Base-by-base conservation (phyloP, 2,888 invertebrate genomes). In the Acrocyrtus sp. region DNA sequence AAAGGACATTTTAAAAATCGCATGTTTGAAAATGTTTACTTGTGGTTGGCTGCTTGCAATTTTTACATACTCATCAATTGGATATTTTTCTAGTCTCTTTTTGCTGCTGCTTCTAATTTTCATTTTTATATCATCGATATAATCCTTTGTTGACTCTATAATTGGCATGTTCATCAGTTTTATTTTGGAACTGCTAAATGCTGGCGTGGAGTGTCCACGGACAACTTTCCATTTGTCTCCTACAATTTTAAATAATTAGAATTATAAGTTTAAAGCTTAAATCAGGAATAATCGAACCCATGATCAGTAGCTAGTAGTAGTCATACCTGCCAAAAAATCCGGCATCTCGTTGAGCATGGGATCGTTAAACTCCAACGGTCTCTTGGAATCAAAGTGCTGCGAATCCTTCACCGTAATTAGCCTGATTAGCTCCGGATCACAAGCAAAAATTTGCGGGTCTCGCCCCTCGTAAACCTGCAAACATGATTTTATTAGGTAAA, bases 391-490 rank as follows among this genome's bases (percentile, higher is more conserved):
- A 58, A 79, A 79, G 58, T 79, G 58, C 0, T 73, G 66, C 1
- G 68, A 21, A 41, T 79, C 74, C 21, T 76, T 75, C 0, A 76
- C 57, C 5, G 34, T 54, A 8, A 79, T 75, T 4, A 53, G 15
- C 12, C 73, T 60, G 5, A 76, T 66, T 2, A 78, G 26, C 21
- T 78, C 76, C 0, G 75, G 54, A 48, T 75, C 75, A 54, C 73
- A 70, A 17, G 75, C 47, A 21, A 73, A 65, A 21, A 76, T 22
- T 56, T 73, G 72, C 0, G 77, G 76, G 10, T 58, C 8, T 1
- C 78, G 39, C 12, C 78, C 78, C 62, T 75, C 74, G 43, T 76
- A 78, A 26, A 76, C 69, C 78, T 76, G n/a, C 41, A n/a, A n/a
- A n/a, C n/a, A n/a, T n/a, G n/a, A n/a, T n/a, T n/a, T n/a, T n/a